These are phyloP conservation scores for Rattus norvegicus DNA, from an alignment of 2,113 vertebrate species.

Conservation along the genomic window GRCr8 NC_086039.1:38988001-38988500, in stretches of 20 bases:
- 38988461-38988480: background rate
- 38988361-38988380: slow-evolving; percentile 23
- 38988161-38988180: background rate
- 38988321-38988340: background rate
- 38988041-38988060: background rate
- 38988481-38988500: background rate
- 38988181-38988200: background rate
- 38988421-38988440: background rate
- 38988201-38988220: background rate
- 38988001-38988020: background rate
- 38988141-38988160: slow-evolving; percentile 42
- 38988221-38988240: slow-evolving; percentile 16
- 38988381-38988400: background rate
- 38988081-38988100: background rate
- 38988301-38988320: background rate
- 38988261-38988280: background rate
- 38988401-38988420: background rate
- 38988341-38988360: background rate
- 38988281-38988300: background rate
- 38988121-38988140: slow-evolving; percentile 3
- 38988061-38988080: background rate
- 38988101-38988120: background rate
- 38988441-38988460: background rate
- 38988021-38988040: background rate
- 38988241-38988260: slow-evolving; percentile 5